Conservation (phyloP, 2,888 invertebrate species). For the Limenitis camilla region DNA sequence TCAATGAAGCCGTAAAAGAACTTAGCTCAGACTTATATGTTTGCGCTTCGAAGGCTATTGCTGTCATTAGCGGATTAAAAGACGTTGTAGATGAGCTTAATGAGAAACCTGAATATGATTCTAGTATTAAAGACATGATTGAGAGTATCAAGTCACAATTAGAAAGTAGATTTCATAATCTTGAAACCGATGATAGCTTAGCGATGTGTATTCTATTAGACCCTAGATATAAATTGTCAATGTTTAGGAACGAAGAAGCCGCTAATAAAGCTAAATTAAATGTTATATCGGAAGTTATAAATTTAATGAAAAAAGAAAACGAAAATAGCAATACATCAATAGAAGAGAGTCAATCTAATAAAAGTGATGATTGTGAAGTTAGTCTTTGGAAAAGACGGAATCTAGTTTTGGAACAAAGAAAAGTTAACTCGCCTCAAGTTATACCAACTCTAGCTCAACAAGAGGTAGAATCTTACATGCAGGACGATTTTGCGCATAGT, state of each 20-base stretch:
- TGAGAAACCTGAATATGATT: slow-evolving; percentile 1
- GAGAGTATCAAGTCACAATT: neutral
- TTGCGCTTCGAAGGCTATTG: slow-evolving; percentile 11
- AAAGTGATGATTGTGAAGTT: too few relatives aligned
- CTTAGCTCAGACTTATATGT: slow-evolving; percentile 14
- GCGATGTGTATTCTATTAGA: neutral
- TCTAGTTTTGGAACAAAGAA: too few relatives aligned
- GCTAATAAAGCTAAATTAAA: neutral
- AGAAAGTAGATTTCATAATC: neutral
- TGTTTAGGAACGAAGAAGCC: neutral
- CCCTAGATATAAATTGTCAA: neutral
- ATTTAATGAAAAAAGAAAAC: neutral
- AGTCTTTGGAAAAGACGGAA: too few relatives aligned
- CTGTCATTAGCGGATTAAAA: slow-evolving; percentile 19
- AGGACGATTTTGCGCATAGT: too few relatives aligned
- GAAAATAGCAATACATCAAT: too few relatives aligned
- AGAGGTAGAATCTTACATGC: too few relatives aligned
- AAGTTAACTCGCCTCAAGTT: too few relatives aligned
- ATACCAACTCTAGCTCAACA: too few relatives aligned
- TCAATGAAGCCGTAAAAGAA: slow-evolving; percentile 16
- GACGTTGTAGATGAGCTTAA: slow-evolving; percentile 13
- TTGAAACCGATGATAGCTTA: neutral
- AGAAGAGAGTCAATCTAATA: too few relatives aligned
- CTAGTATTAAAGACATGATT: neutral
- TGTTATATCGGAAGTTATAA: neutral